Evolutionary conservation across 2,797 vertebrate species (phyloP).

Genomic region (Merluccius polli): DNA sequence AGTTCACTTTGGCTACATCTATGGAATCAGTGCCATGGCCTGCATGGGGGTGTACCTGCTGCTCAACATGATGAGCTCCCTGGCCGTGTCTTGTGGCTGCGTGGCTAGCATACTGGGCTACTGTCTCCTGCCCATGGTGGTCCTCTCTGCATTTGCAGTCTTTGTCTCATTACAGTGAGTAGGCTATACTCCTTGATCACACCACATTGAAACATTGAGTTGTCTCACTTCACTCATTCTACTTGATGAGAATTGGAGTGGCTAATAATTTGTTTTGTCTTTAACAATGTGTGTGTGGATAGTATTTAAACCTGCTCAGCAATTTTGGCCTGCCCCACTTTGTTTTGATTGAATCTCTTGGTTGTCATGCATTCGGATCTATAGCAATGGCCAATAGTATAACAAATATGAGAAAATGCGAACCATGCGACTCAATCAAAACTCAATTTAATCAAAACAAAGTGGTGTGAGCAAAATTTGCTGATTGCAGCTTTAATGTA

Average conservation of each 20-base stretch:
- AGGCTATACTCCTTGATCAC: neutral
- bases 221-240: neutral
- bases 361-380: neutral
- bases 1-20: slow-evolving; percentile 89
- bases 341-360: neutral
- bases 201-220: neutral
- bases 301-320: too few species aligned
- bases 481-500: neutral
- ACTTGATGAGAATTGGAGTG: neutral
- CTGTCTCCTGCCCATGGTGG: slow-evolving; percentile 91
- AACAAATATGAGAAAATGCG: neutral
- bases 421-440: neutral
- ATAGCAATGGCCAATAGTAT: neutral
- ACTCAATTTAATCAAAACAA: neutral
- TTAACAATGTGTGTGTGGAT: too few species aligned
- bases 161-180: slow-evolving; percentile 89
- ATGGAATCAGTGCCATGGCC: slow-evolving; percentile 86
- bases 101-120: slow-evolving; percentile 91
- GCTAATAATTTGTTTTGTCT: too few species aligned
- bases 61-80: slow-evolving; percentile 89
- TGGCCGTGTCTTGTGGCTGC: slow-evolving; percentile 85
- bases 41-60: slow-evolving; percentile 86
- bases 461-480: neutral
- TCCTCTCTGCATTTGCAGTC: slow-evolving; percentile 81
- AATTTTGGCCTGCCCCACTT: neutral